Evolutionary conservation across 2,888 invertebrate genomes (phyloP).

Genomic region (Lithophane leautieri): DNA sequence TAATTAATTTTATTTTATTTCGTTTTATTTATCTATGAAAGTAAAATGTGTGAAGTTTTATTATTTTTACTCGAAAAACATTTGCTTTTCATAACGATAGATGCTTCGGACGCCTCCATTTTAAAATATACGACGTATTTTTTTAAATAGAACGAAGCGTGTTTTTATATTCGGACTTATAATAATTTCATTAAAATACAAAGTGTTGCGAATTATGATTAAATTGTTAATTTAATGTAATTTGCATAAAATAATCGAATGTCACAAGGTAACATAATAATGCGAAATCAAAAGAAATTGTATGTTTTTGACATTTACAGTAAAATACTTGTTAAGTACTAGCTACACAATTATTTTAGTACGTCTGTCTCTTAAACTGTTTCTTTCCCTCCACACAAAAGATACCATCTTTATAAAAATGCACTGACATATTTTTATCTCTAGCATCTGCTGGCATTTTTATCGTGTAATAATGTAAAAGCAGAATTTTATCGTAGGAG

Average conservation of each 20-base stretch:
- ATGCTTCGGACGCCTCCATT: background rate
- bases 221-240: background rate
- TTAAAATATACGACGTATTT: background rate
- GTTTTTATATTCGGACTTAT: background rate
- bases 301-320: no score
- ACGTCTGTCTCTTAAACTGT: no score
- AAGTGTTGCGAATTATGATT: background rate
- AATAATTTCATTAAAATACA: background rate
- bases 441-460: constrained; percentile 4
- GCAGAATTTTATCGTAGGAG: constrained; percentile 1
- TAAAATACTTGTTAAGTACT: background rate
- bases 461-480: constrained; percentile 11
- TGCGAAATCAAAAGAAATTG: no score
- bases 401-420: background rate
- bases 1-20: constrained; percentile 23
- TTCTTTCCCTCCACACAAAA: background rate
- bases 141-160: background rate
- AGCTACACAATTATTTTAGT: background rate
- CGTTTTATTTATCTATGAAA: background rate
- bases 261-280: background rate
- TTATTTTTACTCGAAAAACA: background rate
- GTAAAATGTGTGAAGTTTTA: background rate
- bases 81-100: background rate
- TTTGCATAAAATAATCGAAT: background rate
- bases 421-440: background rate